Evolutionary conservation across 2,113 vertebrate species (phyloP).

Genomic region (Phainopepla nitens): DNA sequence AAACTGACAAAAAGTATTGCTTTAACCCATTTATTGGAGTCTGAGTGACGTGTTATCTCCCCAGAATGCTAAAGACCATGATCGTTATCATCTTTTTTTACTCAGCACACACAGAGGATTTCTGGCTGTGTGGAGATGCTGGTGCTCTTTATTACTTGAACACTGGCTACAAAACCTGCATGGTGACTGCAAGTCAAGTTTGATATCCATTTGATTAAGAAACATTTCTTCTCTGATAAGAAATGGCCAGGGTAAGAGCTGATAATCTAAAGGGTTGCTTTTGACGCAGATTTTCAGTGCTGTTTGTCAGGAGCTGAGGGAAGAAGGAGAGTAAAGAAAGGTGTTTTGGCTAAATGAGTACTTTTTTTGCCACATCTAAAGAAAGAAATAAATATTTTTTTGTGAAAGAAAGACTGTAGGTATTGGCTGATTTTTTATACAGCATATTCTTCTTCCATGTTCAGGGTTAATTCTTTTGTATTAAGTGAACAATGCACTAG

Average conservation of each 20-base stretch:
- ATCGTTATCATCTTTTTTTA: slow-evolving; percentile 13
- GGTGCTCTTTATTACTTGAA: background rate
- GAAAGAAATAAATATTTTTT: background rate
- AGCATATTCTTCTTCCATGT: background rate
- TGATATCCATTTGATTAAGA: background rate
- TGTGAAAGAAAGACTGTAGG: background rate
- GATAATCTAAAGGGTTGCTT: background rate
- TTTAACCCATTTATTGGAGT: slow-evolving; percentile 2
- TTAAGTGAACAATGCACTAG: background rate
- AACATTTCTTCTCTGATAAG: background rate
- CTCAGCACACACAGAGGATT: background rate
- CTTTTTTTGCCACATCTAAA: background rate
- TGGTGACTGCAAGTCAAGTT: background rate
- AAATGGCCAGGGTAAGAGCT: background rate
- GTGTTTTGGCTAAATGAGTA: background rate
- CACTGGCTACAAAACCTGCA: background rate
- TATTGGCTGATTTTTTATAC: background rate
- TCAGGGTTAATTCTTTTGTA: background rate
- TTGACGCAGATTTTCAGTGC: background rate
- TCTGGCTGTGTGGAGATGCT: background rate
- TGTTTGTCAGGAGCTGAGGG: background rate
- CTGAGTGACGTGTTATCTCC: background rate
- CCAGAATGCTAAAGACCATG: background rate
- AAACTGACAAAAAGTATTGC: background rate
- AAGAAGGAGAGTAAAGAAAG: background rate